Evolutionary conservation across 2,113 vertebrate genomes (phyloP).

Genomic region (Edolisoma coerulescens): DNA sequence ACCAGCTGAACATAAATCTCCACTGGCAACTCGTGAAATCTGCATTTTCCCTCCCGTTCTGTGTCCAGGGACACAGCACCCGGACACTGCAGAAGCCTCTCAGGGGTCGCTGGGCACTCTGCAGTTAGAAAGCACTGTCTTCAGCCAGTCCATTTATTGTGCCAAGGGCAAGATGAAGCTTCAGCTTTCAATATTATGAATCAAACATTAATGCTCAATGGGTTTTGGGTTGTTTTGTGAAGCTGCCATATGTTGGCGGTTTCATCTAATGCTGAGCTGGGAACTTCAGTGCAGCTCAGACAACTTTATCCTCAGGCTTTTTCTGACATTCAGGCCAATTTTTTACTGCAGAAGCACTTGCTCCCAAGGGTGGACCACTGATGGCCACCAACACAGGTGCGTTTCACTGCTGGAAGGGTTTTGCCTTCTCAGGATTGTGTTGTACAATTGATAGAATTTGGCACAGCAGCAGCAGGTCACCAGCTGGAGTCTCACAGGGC

Average conservation of each 20-base stretch:
- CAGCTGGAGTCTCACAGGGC: neutral
- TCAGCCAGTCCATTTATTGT: neutral
- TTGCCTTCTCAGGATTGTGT: neutral
- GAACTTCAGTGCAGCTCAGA: neutral
- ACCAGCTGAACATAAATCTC: neutral
- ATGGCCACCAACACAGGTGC: neutral
- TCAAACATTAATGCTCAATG: neutral
- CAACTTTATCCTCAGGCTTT: neutral
- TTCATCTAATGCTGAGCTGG: neutral
- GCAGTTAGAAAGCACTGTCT: neutral
- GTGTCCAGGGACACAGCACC: neutral
- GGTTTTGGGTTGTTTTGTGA: neutral
- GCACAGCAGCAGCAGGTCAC: neutral
- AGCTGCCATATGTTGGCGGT: neutral
- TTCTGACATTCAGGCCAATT: neutral
- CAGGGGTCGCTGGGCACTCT: neutral
- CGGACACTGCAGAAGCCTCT: fast-evolving
- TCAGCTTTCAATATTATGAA: neutral
- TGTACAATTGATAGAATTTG: neutral
- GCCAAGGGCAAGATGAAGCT: neutral
- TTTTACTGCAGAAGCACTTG: neutral
- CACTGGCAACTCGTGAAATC: neutral
- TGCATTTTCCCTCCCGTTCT: neutral
- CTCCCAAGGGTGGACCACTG: neutral
- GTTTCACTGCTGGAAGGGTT: neutral